Base-by-base conservation (phyloP, 2,113 vertebrate genomes). In the Pomatostomus ruficeps region DNA sequence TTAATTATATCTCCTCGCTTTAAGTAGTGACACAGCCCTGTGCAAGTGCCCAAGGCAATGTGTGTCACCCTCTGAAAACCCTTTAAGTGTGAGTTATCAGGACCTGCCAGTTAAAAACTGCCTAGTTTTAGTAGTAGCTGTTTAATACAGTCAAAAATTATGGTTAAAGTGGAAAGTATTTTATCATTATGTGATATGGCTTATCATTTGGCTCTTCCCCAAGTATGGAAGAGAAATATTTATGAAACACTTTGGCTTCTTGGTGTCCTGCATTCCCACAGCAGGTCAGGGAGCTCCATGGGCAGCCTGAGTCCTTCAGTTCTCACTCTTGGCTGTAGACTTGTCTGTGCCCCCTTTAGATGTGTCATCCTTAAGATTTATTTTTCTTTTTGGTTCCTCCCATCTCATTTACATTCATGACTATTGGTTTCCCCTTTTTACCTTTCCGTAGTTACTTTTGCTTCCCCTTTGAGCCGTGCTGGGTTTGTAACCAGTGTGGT, bases 191-290 rank as follows among this genome's bases (percentile, higher is more conserved):
- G 72, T 58, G 94, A 80, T 84, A 71, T 0, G 6, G 55, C 79
- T 91, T 93, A 94, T 90, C 83, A 25, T 62, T 90, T 92, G 94
- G 85, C 83, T 92, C 46, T 83, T 76, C 59, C 46, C 68, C 92
- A 80, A 71, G 85, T 4, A 36, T 0, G 0, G 88, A 70, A 40
- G 43, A 51, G 75, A 74, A 90, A 43, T 77, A 80, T 84, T 95
- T 88, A 73, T 86, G 65, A 31, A 94, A 21, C 22, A 0, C 51
- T 89, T 85, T 5, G 58, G 66, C 74, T 82, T 40, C 11, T 38
- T 12, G 0, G 52, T 18, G 1, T 78, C 36, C 65, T 63, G 70
- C 0, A 0, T 80, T 71, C 11, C 46, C 4, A 2, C 73, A 62
- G 73, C 65, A 35, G 65, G 40, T 40, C 24, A 3, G 51, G 51